Base-by-base conservation (phyloP, 2,113 vertebrate species). In the Sardina pilchardus region DNA sequence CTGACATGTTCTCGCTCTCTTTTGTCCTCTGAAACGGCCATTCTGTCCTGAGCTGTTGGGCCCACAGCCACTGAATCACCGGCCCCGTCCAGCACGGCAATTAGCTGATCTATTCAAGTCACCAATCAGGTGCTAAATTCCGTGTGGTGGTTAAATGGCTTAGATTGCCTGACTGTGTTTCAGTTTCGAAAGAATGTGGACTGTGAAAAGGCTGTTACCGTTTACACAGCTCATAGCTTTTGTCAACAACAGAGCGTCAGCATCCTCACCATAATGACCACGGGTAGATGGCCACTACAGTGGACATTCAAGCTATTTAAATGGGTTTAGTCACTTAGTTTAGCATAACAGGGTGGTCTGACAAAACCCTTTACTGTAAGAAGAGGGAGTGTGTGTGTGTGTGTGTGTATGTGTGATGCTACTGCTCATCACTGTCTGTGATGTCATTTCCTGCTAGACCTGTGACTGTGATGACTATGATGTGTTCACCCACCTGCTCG, bases 401-500 rank as follows among this genome's bases (percentile, higher is more conserved):
- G 56, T 59, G 56, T 26, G n/a, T 16, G n/a, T n/a, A n/a, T n/a
- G n/a, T n/a, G n/a, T 67, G 59, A 26, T 67, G 59, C 5, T 24
- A 21, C 21, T 0, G 19, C 5, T 0, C 53, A 24, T 24, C 53
- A 56, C 6, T 67, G 26, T n/a, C 59, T 26, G 9, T 30, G 59
- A 67, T 67, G 59, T 26, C 59, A n/a, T n/a, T 26, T 63, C 59
- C 59, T 59, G 53, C 53, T 45, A 17, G 44, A 45, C 4, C 17
- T 21, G n/a, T n/a, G n/a, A n/a, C n/a, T n/a, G n/a, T n/a, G n/a
- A 17, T 2, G 53, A 56, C 53, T 6, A 16, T n/a, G n/a, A 56
- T 24, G 59, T 26, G 59, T 5, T n/a, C 67, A 75, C 67, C 12
- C 83, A 98, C 98, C 96, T 99, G 97, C 91, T 99, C 98, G 90